Conservation (phyloP, 2,888 invertebrate species). For the Phoronis australis region DNA sequence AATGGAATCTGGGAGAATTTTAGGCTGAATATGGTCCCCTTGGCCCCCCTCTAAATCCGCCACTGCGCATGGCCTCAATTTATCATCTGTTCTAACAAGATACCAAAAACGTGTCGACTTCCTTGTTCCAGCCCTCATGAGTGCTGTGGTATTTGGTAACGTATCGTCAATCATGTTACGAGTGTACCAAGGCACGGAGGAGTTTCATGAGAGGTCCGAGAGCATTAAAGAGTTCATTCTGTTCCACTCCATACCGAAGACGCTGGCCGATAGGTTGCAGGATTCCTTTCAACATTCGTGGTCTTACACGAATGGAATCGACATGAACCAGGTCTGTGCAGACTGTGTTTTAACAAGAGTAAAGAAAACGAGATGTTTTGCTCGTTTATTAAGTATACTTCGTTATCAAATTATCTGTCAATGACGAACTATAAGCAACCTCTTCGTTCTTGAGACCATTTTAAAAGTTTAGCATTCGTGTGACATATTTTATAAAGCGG, state of each 20-base stretch:
- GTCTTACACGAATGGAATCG: constrained; percentile 52
- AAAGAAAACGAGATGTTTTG: background rate
- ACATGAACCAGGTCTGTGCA: constrained; percentile 51
- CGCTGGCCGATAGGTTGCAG: constrained; percentile 46
- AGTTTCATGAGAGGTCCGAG: constrained; percentile 50
- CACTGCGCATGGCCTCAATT: no score
- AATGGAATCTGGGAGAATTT: no score
- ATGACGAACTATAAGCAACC: no score
- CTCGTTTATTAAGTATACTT: no score
- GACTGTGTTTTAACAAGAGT: background rate
- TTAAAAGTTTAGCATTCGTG: no score
- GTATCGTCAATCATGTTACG: constrained; percentile 53
- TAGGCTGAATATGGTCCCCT: no score
- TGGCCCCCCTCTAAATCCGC: no score
- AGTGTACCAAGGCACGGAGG: constrained; percentile 52
- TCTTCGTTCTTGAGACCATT: no score
- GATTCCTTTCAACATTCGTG: constrained; percentile 52
- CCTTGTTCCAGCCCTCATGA: constrained; percentile 45
- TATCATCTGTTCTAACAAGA: no score
- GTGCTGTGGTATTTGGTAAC: constrained; percentile 54
- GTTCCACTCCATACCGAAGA: constrained; percentile 52
- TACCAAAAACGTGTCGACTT: constrained; percentile 2
- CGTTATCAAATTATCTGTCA: no score
- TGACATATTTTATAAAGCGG: no score
- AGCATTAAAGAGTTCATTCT: constrained; percentile 53